Percentiles rank a stretch among this genome's conserved stretches.
Conservation (phyloP, 2,888 invertebrate genomes). For the Anticlea derivata region DNA sequence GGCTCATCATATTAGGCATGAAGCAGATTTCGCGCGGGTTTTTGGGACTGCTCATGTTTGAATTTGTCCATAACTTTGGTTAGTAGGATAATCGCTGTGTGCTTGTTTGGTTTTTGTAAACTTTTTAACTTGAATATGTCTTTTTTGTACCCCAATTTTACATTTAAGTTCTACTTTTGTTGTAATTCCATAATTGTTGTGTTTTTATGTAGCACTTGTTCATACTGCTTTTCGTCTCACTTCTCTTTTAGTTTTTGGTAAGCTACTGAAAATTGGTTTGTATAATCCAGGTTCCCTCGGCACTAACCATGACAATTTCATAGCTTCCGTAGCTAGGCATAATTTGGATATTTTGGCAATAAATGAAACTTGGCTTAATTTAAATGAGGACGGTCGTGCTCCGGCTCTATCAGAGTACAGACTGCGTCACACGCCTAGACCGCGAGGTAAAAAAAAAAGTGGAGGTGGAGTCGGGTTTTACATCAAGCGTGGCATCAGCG, state of each 20-base stretch:
- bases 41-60: neutral
- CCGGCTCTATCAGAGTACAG: conserved; percentile 24
- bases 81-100: no score
- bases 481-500: conserved; percentile 11
- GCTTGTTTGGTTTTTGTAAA: no score
- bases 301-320: conserved; percentile 29
- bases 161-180: no score
- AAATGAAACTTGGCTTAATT: conserved; percentile 36
- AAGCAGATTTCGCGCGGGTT: neutral
- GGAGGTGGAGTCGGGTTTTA: conserved; percentile 36
- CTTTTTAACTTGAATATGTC: no score
- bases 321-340: neutral
- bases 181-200: no score
- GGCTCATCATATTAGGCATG: neutral
- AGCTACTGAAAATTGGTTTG: conserved; percentile 24
- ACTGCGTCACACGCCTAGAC: conserved; percentile 26
- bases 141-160: no score
- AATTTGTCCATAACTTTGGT: no score
- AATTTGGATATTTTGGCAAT: conserved; percentile 30
- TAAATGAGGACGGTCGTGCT: conserved; percentile 28
- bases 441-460: conserved; percentile 1
- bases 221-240: no score
- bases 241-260: neutral
- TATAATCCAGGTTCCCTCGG: conserved; percentile 31
- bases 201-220: no score